Percentiles rank a stretch among this genome's conserved stretches.
phyloP scores from a whole-genome alignment of 2,797 vertebrate genomes.

The Cuniculus paca region DNA sequence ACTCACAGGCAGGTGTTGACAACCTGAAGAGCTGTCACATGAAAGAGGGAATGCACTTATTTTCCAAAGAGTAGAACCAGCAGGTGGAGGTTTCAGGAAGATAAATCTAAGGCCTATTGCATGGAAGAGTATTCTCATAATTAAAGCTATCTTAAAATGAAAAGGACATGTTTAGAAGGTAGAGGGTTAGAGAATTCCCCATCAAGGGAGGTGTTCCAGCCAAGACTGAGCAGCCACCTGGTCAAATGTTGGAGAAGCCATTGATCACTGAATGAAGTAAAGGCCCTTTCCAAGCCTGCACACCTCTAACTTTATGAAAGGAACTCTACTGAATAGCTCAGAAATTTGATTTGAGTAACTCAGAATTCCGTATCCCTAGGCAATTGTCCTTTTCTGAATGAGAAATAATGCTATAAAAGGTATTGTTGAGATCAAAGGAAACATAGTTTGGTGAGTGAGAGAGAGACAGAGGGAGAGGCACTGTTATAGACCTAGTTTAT shows the following conservation, averaged over 20 bases:
- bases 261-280: neutral
- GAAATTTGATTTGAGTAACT: neutral
- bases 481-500: neutral
- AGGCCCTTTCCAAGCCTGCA: neutral
- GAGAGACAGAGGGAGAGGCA: neutral
- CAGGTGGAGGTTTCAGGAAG: neutral
- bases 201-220: neutral
- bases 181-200: neutral
- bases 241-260: neutral
- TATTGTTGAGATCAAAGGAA: slow-evolving; percentile 38
- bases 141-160: slow-evolving; percentile 42
- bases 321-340: neutral
- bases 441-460: neutral
- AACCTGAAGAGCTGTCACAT: neutral
- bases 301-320: neutral
- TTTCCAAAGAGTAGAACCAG: neutral
- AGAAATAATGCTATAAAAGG: slow-evolving; percentile 11
- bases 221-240: neutral
- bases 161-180: neutral
- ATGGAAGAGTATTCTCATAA: neutral
- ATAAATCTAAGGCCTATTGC: neutral
- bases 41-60: neutral
- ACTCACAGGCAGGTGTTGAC: neutral
- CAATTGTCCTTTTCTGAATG: slow-evolving; percentile 49
- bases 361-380: neutral